Percentiles rank a stretch among this genome's conserved stretches.
Evolutionary conservation across 2,113 vertebrate genomes (phyloP).

Genomic region (Tamias sibiricus): DNA sequence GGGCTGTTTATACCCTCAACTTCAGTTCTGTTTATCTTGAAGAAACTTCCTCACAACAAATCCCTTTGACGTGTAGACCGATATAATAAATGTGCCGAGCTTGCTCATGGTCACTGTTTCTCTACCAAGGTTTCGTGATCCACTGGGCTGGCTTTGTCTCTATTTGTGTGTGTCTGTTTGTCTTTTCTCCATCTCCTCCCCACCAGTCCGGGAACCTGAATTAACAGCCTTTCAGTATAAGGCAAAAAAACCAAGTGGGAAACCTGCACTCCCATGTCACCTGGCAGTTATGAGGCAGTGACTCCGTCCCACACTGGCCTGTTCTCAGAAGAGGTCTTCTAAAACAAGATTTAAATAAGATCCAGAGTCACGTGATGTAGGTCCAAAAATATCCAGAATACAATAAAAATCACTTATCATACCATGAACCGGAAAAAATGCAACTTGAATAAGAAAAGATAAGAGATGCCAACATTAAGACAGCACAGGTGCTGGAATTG

Average conservation of each 20-base stretch:
- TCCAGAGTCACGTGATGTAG: constrained; percentile 6
- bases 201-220: too few relatives aligned
- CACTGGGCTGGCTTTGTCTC: too few relatives aligned
- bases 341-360: constrained; percentile 33
- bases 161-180: too few relatives aligned
- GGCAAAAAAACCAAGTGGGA: neutral
- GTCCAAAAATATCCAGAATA: neutral
- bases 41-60: too few relatives aligned
- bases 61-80: too few relatives aligned
- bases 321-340: neutral
- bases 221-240: too few relatives aligned
- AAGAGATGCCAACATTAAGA: neutral
- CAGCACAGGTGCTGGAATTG: neutral
- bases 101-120: too few relatives aligned
- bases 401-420: neutral
- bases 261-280: neutral
- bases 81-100: too few relatives aligned
- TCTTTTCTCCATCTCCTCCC: too few relatives aligned
- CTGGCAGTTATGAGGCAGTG: neutral
- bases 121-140: too few relatives aligned
- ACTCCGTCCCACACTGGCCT: neutral
- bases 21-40: too few relatives aligned
- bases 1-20: too few relatives aligned
- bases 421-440: neutral
- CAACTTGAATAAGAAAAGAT: constrained; percentile 9